Evolutionary conservation across 2,113 vertebrate species (phyloP), one percentile per base, ranked within the genome.

Genomic region (Callocephalon fimbriatum): DNA sequence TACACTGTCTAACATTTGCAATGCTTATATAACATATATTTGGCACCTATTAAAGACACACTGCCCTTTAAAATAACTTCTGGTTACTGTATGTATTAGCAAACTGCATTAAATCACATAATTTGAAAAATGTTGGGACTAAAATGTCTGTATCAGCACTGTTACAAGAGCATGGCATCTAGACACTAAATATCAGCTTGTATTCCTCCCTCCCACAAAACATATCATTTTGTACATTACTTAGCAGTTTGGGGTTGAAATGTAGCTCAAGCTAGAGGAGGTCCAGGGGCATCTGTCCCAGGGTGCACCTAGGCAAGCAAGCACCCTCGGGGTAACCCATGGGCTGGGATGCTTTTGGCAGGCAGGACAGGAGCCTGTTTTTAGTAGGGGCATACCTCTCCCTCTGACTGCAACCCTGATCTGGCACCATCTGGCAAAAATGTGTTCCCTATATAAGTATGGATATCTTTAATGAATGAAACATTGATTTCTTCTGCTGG

Each of bases 381-480:
- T n/a, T 26, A 59, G 37, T 31, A 23, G 72, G 56, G 45, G 19
- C 1, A 3, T 42, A 66, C 54, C n/a, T 50, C 25, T 42, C 48
- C 32, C 61, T 54, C 61, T 10, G 7, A 22, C 8, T 21, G 15
- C 27, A 73, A 29, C 63, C 32, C 27, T 10, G 50, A 54, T 14
- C 38, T 29, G 56, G 50, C 72, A 38, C 74, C 5, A 2, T 3
- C 20, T 12, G 21, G 42, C 29, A 17, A 32, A 37, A 23, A 12
- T 0, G 4, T 9, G 42, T 18, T 82, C 51, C 47, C 23, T 38
- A 37, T 15, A 0, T 7, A 25, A 38, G 51, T 9, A 20, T 3
- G 29, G 29, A 1, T 25, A 20, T 18, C 62, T 70, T 14, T 38
- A 58, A 67, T 16, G 32, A 88, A 50, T 1, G 23, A 37, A 16